Conservation (phyloP, 2,888 invertebrate species). For the Nipponacmea schrenckii region DNA sequence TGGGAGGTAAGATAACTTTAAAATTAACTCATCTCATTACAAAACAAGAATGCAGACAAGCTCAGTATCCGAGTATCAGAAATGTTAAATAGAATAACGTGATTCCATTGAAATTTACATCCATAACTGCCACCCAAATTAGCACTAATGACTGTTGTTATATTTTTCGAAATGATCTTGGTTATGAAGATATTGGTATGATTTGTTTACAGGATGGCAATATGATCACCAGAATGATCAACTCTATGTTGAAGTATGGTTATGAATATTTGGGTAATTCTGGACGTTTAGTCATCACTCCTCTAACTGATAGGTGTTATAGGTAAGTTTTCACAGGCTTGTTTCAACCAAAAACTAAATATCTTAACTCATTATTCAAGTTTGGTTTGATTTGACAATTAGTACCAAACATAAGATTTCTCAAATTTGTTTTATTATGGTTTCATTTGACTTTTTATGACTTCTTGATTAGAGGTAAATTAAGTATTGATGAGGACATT, state of each 20-base stretch:
- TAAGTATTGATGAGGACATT: neutral
- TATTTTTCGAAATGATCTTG: neutral
- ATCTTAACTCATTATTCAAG: neutral
- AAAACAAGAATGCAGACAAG: too few relatives aligned
- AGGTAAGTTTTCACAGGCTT: slow-evolving; percentile 45
- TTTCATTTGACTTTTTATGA: too few relatives aligned
- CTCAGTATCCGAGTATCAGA: too few relatives aligned
- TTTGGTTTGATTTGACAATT: neutral
- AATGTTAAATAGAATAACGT: too few relatives aligned
- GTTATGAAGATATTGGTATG: neutral
- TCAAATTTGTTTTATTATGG: neutral
- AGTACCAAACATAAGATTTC: neutral
- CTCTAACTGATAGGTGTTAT: slow-evolving; percentile 70
- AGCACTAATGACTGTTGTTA: neutral
- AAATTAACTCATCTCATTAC: neutral
- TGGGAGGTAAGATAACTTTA: slow-evolving; percentile 65
- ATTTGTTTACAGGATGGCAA: slow-evolving; percentile 60
- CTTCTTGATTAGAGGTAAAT: too few relatives aligned
- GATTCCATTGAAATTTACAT: neutral
- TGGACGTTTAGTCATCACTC: slow-evolving; percentile 70
- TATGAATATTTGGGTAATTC: slow-evolving; percentile 70
- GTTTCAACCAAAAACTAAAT: neutral
- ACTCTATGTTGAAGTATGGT: slow-evolving; percentile 69
- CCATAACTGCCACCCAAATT: neutral
- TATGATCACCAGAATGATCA: slow-evolving; percentile 70